These are phyloP conservation scores for Thunnus albacares DNA, from an alignment of 2,797 vertebrate genomes.

Conservation along the genomic window DNA sequence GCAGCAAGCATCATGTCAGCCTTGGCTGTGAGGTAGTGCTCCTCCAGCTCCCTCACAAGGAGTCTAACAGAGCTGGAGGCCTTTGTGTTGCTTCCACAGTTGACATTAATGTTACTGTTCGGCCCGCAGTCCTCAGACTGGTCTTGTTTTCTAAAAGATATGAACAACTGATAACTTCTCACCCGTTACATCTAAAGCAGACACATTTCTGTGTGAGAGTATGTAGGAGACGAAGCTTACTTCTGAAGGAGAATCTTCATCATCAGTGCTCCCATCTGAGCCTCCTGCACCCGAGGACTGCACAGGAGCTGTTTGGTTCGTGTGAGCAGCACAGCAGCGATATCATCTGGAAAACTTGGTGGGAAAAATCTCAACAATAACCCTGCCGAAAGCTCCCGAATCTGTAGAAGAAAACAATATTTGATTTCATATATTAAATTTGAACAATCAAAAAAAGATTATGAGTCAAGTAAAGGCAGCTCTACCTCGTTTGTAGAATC, in stretches of 20 bases:
- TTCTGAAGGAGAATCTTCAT: slow-evolving; percentile 89
- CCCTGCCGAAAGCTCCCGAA: slow-evolving; percentile 90
- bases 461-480: background rate
- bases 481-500: slow-evolving; percentile 93
- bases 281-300: slow-evolving; percentile 91
- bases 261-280: slow-evolving; percentile 90
- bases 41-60: slow-evolving; percentile 84
- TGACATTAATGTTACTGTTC: slow-evolving; percentile 37
- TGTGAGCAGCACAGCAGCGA: slow-evolving; percentile 77
- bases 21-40: slow-evolving; percentile 85
- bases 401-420: slow-evolving; percentile 75
- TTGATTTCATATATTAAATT: background rate
- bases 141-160: slow-evolving; percentile 60
- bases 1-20: slow-evolving; percentile 89
- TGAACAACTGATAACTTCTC: background rate
- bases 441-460: background rate
- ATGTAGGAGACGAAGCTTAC: slow-evolving; percentile 74
- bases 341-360: slow-evolving; percentile 67
- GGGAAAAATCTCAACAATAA: slow-evolving; percentile 89
- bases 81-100: background rate
- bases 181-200: background rate
- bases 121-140: slow-evolving; percentile 51
- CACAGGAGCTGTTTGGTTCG: slow-evolving; percentile 81
- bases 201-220: accelerated
- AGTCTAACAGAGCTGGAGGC: slow-evolving; percentile 75